Evolutionary conservation across 2,113 vertebrate species (phyloP), one percentile per base, ranked within the genome.

Genomic region (Xenus cinereus): DNA sequence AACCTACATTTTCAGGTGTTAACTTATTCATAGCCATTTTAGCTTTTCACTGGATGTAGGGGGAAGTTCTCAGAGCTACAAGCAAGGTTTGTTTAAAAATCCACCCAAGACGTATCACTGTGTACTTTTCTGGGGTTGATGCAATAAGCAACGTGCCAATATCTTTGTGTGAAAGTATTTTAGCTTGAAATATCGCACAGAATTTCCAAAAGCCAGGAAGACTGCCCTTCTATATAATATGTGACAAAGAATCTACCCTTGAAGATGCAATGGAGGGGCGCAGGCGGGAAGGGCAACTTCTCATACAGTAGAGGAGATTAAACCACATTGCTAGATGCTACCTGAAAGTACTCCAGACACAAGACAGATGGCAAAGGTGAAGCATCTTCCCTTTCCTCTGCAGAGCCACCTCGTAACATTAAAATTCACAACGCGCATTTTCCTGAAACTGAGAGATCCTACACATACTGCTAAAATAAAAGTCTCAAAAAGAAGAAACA

Each of bases 1-100:
- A 73, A 86, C 64, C n/a, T 87, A 83, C 54, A 57, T 91, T 87
- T 94, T 87, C 86, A 95, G 89, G 73, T 90, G 76, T 73, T 48
- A 84, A 97, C 79, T 91, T 63, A 79, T 77, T 51, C 76, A 74
- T 20, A 57, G 62, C 28, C 74, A 85, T 37, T 62, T 69, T 54
- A 67, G 60, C 16, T 35, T 69, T 86, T 59, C 43, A 46, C 28
- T 74, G 62, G 73, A 64, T 62, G 80, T 11, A 69, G 39, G 24
- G 63, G 39, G 37, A 41, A 46, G 5, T 53, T 83, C 69, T 64
- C 84, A 63, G 24, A 72, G 74, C 68, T 71, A 41, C 35, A 71
- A 93, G 73, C 9, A 62, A 71, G 33, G 7, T 89, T 91, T 82
- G 37, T 84, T 92, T 73, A 57, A 89, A 96, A 96, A 95, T 66